Conservation (phyloP, 1,140 invertebrate genomes). For the Kradibia gibbosae region DNA sequence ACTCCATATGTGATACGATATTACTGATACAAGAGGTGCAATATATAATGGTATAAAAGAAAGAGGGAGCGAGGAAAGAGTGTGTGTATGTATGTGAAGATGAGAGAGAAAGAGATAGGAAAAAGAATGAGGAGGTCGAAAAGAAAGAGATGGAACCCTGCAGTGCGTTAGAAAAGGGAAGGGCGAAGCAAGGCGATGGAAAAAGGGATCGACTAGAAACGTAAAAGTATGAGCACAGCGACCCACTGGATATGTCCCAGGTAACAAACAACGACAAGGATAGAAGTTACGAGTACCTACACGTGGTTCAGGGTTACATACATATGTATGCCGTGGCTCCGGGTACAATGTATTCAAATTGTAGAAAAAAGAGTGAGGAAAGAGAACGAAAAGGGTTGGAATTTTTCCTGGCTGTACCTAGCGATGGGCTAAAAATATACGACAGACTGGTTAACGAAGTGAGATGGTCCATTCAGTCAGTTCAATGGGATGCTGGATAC, state of each 20-base stretch:
- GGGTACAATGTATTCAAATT: conserved; percentile 73
- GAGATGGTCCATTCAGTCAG: conserved; percentile 70
- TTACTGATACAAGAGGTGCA: neutral
- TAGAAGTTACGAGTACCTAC: conserved; percentile 50
- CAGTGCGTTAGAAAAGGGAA: conserved; percentile 19
- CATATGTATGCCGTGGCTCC: conserved; percentile 67
- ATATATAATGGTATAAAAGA: too few relatives aligned
- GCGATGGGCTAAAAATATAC: conserved; percentile 59
- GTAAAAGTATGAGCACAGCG: neutral
- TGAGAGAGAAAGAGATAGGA: neutral
- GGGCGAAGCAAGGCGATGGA: conserved; percentile 9
- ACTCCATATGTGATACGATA: conserved; percentile 30
- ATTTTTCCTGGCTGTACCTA: conserved; percentile 59
- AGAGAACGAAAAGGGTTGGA: conserved; percentile 66
- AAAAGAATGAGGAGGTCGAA: neutral
- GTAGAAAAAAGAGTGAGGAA: conserved; percentile 54
- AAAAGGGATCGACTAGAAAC: conserved; percentile 37
- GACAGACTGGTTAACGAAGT: conserved; percentile 74
- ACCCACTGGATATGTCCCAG: conserved; percentile 50
- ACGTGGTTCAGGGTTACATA: conserved; percentile 59
- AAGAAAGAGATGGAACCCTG: conserved; percentile 42
- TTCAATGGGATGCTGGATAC: conserved; percentile 71
- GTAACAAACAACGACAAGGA: conserved; percentile 55
- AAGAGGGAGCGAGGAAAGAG: neutral
- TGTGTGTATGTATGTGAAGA: conserved; percentile 5